phyloP scores from a whole-genome alignment of 2,797 vertebrate species.

The Helarctos malayanus region DNA sequence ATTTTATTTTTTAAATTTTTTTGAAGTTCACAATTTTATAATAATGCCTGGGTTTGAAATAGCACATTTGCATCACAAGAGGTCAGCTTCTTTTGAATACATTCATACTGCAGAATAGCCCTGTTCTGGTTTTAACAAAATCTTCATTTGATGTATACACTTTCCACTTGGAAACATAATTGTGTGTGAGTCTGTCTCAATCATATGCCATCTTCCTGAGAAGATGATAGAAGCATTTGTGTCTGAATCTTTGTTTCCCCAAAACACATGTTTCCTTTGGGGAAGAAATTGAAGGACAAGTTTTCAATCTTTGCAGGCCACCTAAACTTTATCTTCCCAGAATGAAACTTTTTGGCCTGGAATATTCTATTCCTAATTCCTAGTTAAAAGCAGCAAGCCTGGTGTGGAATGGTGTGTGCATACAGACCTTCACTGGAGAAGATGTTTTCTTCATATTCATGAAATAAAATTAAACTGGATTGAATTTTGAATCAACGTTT shows the following conservation, averaged over 20 bases:
- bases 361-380: neutral
- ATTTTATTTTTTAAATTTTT: neutral
- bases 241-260: neutral
- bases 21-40: constrained; percentile 49
- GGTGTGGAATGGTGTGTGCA: neutral
- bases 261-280: neutral
- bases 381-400: neutral
- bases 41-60: neutral
- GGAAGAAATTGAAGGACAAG: neutral
- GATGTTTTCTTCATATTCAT: neutral
- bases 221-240: neutral
- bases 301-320: neutral
- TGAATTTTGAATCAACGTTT: constrained; percentile 1
- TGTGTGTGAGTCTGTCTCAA: neutral
- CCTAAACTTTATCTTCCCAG: neutral
- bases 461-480: constrained; percentile 65
- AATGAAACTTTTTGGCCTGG: neutral
- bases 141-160: neutral
- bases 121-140: neutral
- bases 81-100: neutral
- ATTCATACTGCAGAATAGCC: neutral
- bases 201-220: neutral
- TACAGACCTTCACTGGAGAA: neutral
- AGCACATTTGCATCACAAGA: neutral
- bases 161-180: neutral